These are phyloP conservation scores for Zoanthus gigantus DNA, from an alignment of 92 coral and sea anemone species.

Conservation along the genomic window DNA sequence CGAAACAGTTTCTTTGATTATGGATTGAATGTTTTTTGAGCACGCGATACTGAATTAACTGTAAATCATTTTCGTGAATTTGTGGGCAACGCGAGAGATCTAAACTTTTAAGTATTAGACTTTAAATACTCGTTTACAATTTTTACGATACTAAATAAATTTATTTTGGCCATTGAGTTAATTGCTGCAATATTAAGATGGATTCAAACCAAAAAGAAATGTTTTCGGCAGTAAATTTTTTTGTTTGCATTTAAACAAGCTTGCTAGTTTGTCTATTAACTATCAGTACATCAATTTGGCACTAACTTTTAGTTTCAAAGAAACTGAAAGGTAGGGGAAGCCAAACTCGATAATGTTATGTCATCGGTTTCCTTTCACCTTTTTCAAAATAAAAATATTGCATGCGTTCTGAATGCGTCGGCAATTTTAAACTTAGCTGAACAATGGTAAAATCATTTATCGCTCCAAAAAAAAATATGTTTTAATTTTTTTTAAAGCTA, in stretches of 20 bases:
- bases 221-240: background rate
- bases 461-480: too few species aligned
- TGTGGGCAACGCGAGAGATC: background rate
- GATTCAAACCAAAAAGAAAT: background rate
- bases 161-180: background rate
- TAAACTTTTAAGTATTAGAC: background rate
- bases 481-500: too few species aligned
- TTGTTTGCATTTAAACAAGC: background rate
- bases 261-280: background rate
- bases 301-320: background rate
- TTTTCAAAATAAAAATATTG: too few species aligned
- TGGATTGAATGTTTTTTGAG: conserved; percentile 7
- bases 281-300: background rate
- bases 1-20: conserved; percentile 45
- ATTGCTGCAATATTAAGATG: background rate
- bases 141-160: background rate
- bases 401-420: too few species aligned
- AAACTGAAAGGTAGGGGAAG: too few species aligned
- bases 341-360: background rate
- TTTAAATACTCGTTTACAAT: background rate
- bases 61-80: background rate
- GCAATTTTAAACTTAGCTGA: too few species aligned
- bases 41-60: conserved; percentile 11
- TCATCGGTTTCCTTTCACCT: too few species aligned
- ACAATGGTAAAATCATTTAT: too few species aligned